Conservation (phyloP, 2,888 invertebrate species). For the Byasa hedistus region DNA sequence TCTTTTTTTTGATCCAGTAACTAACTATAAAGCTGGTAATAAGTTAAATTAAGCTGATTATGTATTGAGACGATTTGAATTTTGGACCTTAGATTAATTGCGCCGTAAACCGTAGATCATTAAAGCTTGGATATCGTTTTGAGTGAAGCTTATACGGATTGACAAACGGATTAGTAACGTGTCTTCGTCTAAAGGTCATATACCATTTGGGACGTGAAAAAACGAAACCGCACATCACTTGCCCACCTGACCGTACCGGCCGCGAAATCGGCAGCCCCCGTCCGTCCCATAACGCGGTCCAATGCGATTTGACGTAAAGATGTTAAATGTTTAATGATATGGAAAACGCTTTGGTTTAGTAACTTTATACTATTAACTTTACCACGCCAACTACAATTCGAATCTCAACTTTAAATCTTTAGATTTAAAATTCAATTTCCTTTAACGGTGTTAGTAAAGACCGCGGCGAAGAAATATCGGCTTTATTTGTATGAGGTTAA, state of each 20-base stretch:
- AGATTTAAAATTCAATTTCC: slow-evolving; percentile 30
- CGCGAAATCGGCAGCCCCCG: slow-evolving; percentile 41
- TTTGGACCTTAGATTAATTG: too few relatives aligned
- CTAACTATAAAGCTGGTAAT: too few relatives aligned
- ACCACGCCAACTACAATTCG: slow-evolving; percentile 10
- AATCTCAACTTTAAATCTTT: slow-evolving; percentile 40
- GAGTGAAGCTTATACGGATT: too few relatives aligned
- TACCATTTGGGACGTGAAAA: not conserved
- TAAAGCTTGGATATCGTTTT: too few relatives aligned
- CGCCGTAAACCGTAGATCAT: too few relatives aligned
- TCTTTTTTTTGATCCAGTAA: too few relatives aligned
- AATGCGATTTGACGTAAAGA: slow-evolving; percentile 66
- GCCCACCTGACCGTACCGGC: slow-evolving; percentile 21
- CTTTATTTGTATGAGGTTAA: slow-evolving; percentile 9
- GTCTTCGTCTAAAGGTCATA: too few relatives aligned
- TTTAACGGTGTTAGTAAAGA: not conserved
- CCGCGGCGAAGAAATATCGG: slow-evolving; percentile 32
- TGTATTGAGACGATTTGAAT: too few relatives aligned
- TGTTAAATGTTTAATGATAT: slow-evolving; percentile 68
- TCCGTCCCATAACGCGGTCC: slow-evolving; percentile 53
- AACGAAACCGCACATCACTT: slow-evolving; percentile 4
- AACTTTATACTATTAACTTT: slow-evolving; percentile 57
- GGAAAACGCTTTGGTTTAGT: slow-evolving; percentile 72
- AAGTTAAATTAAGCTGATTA: too few relatives aligned
- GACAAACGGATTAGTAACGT: too few relatives aligned